These are phyloP conservation scores for Oreocharis arfaki DNA, from an alignment of 2,113 vertebrate genomes.

Conservation along the genomic window DNA sequence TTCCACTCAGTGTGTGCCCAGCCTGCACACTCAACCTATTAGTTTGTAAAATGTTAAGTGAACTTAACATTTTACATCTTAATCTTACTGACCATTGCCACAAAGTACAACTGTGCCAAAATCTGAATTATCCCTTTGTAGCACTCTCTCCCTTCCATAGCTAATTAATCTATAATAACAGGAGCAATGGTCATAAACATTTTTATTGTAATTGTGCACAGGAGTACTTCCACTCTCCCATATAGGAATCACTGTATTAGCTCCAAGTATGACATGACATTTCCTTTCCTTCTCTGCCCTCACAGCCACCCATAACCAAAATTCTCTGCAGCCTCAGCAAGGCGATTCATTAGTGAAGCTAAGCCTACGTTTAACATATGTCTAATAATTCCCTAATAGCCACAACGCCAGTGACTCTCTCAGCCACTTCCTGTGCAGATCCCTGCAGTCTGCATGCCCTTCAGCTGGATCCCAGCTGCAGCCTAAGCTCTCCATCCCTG, in stretches of 20 bases:
- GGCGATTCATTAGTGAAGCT: background rate
- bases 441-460: background rate
- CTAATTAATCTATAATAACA: background rate
- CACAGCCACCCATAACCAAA: background rate
- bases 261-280: background rate
- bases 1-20: background rate
- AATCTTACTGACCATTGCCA: background rate
- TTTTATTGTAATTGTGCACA: background rate
- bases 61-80: background rate
- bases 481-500: background rate
- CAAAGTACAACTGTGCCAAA: background rate
- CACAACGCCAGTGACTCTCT: background rate
- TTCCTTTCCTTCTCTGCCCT: background rate
- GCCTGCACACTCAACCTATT: background rate
- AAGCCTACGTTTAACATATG: conserved; percentile 12
- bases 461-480: conserved; percentile 33
- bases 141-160: background rate
- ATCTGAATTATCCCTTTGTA: background rate
- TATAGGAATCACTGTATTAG: background rate
- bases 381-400: conserved; percentile 43
- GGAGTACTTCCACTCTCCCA: background rate
- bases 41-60: background rate
- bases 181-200: background rate
- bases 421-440: conserved; percentile 37
- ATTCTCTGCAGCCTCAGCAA: background rate